Percentiles rank a stretch among this genome's conserved stretches.
phyloP scores from a whole-genome alignment of 2,113 vertebrate genomes.

The Oryzias curvinotus region DNA sequence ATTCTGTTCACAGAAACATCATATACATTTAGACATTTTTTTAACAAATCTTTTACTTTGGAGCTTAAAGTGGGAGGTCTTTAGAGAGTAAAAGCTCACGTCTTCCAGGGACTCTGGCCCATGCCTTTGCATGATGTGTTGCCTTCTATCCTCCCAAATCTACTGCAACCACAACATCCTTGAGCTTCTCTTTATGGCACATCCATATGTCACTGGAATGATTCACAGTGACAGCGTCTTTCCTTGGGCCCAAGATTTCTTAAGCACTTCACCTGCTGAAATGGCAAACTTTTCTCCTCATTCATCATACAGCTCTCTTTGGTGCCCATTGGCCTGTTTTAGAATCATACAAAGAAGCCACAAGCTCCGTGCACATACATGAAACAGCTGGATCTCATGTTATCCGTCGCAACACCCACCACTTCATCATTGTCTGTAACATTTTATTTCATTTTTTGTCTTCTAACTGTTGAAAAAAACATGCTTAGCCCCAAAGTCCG shows the following conservation, averaged over 20 bases:
- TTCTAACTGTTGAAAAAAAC: not conserved
- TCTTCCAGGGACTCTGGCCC: conserved; percentile 13
- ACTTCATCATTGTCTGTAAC: conserved; percentile 24
- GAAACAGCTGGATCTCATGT: conserved; percentile 6
- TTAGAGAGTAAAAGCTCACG: not conserved
- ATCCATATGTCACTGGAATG: conserved; percentile 69
- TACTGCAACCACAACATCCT: conserved; percentile 31
- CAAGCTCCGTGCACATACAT: conserved; percentile 8
- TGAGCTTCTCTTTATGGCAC: conserved; percentile 56
- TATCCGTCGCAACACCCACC: conserved; percentile 47
- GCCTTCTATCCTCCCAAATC: conserved; percentile 3
- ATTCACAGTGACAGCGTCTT: conserved; percentile 46
- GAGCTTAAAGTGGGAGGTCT: conserved; percentile 1
- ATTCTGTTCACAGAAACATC: no score
- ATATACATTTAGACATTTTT: not conserved
- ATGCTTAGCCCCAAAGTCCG: conserved; percentile 16
- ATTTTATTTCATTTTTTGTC: conserved; percentile 18
- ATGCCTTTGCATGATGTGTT: conserved; percentile 16
- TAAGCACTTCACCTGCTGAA: conserved; percentile 69
- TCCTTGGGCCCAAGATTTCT: conserved; percentile 57
- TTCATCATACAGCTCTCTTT: conserved; percentile 51
- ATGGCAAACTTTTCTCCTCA: conserved; percentile 55
- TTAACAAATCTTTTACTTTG: not conserved
- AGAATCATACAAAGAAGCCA: conserved; percentile 6
- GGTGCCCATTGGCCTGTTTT: conserved; percentile 7